Evolutionary conservation across 2,888 invertebrate genomes (phyloP), one percentile per base, ranked within the genome.

Genomic region (Conchocele bisecta): DNA sequence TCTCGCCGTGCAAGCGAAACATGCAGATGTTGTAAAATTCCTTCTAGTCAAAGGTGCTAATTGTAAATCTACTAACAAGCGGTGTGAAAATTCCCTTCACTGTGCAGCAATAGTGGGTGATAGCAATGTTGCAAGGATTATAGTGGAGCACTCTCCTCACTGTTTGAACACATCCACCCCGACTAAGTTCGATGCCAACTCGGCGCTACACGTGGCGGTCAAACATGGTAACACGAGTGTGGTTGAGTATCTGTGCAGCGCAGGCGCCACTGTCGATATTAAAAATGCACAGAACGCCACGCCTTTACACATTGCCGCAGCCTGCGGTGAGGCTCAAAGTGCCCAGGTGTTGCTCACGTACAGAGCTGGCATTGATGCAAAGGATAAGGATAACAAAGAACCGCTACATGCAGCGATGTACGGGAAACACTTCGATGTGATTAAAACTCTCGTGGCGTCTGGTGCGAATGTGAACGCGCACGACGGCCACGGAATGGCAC

Each of bases 41-140:
- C 51, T 51, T 33, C 51, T 51, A 4, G 6, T 33, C 33, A 51
- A 51, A 51, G 51, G 51, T 3, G 35, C 51, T 2, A 51, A 51
- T 33, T 17, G 33, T 3, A 51, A 51, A 33, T 7, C 51, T 6
- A 51, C 31, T 20, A 51, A 51, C 13, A 15, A 17, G 3, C n/a
- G 35, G 11, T 31, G 51, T 13, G 6, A 17, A 35, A 31, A 31
- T 9, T 22, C 35, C 11, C 51, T 51, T 4, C 51, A 51, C 17
- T 17, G 31, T 13, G 51, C 17, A 1, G 31, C 51, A 7, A 35
- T 6, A 5, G 31, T 35, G 17, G 51, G 51, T 2, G 22, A 51
- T 13, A 2, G 31, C 2, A 35, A 51, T 2, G 31, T 51, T 22
- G 51, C 20, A 33, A 20, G 35, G n/a, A 29, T 51, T 31, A 51